These are phyloP conservation scores for Stercorarius parasiticus DNA, from an alignment of 2,113 vertebrate genomes.

Conservation along the genomic window DNA sequence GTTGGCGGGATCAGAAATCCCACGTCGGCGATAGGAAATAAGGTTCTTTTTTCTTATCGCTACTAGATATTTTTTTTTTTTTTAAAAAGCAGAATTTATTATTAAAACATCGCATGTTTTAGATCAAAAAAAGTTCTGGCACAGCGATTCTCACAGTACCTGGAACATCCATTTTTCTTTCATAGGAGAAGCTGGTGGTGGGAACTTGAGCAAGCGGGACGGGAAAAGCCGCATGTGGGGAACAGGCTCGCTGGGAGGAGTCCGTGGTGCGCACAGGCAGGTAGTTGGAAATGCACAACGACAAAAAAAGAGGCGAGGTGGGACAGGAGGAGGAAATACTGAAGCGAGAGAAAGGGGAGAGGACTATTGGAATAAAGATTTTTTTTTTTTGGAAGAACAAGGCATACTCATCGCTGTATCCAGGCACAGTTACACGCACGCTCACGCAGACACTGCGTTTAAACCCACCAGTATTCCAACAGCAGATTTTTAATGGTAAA, in stretches of 20 bases:
- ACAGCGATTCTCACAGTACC: rapidly evolving
- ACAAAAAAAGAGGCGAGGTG: not conserved
- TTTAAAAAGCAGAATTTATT: not conserved
- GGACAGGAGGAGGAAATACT: not conserved
- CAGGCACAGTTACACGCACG: rapidly evolving
- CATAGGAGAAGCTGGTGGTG: not conserved
- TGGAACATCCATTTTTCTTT: not conserved
- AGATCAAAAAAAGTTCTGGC: not conserved
- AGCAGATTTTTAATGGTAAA: not conserved
- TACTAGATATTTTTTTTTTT: not conserved
- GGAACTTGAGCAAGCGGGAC: not conserved
- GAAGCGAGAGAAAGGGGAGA: not conserved
- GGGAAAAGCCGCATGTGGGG: not conserved
- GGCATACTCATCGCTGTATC: not conserved
- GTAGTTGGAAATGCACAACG: not conserved
- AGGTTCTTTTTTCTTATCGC: not conserved
- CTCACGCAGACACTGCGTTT: not conserved
- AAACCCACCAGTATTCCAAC: rapidly evolving
- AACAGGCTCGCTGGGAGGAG: not conserved
- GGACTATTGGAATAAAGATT: not conserved
- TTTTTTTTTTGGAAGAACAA: not conserved
- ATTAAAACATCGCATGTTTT: not conserved
- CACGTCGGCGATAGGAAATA: not conserved
- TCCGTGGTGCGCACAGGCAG: not conserved
- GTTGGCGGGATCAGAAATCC: not conserved